Percentiles rank a stretch among this genome's conserved stretches.
Conservation (phyloP, 2,113 vertebrate species). For the Ciconia boyciana region DNA sequence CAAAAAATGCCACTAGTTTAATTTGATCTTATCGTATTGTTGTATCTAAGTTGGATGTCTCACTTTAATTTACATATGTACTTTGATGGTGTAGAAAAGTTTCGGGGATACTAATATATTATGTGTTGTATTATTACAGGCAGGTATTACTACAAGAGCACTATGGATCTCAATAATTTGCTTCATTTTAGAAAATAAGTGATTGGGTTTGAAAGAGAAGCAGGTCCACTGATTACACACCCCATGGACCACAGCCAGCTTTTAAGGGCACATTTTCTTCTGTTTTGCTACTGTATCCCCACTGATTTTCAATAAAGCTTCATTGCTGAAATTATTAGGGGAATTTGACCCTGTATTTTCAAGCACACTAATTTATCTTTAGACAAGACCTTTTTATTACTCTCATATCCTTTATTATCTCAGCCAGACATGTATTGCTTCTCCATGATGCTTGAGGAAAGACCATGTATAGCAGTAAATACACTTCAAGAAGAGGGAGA, state of each 20-base stretch:
- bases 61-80: neutral
- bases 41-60: neutral
- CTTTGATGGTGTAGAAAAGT: neutral
- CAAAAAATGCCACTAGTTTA: neutral
- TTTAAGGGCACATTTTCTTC: neutral
- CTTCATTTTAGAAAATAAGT: neutral
- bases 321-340: neutral
- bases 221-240: neutral
- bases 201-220: neutral
- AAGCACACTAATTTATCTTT: neutral
- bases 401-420: neutral
- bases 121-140: neutral
- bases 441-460: neutral
- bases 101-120: neutral
- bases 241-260: fast-evolving
- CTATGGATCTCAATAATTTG: neutral
- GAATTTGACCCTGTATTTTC: constrained; percentile 1
- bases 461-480: neutral
- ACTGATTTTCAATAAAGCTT: neutral
- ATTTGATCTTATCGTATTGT: neutral
- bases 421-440: neutral
- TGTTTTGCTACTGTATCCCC: neutral
- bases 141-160: neutral
- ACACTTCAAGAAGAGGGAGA: neutral
- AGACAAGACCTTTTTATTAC: neutral